Conservation (phyloP, 2,888 invertebrate genomes). For the Athalia cordata region DNA sequence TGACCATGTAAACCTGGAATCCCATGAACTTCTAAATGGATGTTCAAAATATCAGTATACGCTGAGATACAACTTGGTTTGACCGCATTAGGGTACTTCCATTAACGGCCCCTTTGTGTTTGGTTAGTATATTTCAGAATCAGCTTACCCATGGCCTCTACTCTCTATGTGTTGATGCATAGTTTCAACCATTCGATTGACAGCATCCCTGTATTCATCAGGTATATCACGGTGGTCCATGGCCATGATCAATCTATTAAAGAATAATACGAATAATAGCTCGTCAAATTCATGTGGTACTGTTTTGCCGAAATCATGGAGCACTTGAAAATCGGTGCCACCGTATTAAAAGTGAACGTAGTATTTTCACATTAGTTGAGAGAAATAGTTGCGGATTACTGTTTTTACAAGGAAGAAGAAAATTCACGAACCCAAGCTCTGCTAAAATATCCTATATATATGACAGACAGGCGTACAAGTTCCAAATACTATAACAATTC, state of each 20-base stretch:
- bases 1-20: conserved; percentile 77
- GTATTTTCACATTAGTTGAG: background rate
- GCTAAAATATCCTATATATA: background rate
- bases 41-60: background rate
- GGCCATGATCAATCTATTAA: background rate
- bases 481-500: background rate
- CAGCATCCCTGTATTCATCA: conserved; percentile 15
- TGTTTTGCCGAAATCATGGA: background rate
- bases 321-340: background rate
- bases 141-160: conserved; percentile 14
- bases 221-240: conserved; percentile 11
- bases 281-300: background rate
- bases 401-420: background rate
- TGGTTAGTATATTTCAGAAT: no score
- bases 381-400: background rate
- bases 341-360: background rate
- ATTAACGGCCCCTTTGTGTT: background rate
- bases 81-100: background rate
- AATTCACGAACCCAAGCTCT: background rate
- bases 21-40: background rate
- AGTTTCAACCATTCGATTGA: conserved; percentile 6
- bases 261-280: background rate
- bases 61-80: background rate
- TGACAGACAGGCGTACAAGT: background rate
- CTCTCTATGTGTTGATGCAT: conserved; percentile 10